phyloP scores from a whole-genome alignment of 30 jellyfish, hydroid and myxozoan species.

The Rhopilema esculentum region DNA sequence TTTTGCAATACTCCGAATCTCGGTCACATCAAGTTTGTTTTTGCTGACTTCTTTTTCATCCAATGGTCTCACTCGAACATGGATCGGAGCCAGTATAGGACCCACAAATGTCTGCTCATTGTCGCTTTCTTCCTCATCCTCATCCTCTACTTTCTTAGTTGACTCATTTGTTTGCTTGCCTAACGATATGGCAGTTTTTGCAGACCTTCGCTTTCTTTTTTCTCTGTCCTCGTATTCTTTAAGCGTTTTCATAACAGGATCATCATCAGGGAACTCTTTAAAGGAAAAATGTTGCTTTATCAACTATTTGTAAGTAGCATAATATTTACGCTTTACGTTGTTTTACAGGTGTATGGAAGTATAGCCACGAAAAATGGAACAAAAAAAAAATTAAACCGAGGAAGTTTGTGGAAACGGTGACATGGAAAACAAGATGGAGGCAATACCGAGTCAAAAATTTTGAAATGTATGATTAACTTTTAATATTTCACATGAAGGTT shows the following conservation, averaged over 20 bases:
- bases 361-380: no score
- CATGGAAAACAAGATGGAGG: no score
- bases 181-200: not conserved
- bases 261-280: constrained; percentile 74
- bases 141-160: not conserved
- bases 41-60: constrained; percentile 50
- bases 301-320: no score
- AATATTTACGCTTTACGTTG: no score
- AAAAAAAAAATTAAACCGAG: no score
- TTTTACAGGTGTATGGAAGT: no score
- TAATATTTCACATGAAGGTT: no score
- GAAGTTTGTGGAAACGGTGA: no score
- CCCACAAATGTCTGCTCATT: constrained; percentile 68
- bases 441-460: no score
- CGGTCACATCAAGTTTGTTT: constrained; percentile 43
- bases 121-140: constrained; percentile 54
- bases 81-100: constrained; percentile 78
- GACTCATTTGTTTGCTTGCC: not conserved
- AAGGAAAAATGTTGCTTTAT: not conserved
- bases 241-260: constrained; percentile 83
- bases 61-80: constrained; percentile 73
- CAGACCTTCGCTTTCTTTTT: constrained; percentile 3
- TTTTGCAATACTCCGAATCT: constrained; percentile 59
- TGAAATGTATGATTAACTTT: no score
- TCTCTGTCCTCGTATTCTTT: constrained; percentile 82